Evolutionary conservation across 2,888 invertebrate genomes (phyloP).

Genomic region (Acleris laterana): DNA sequence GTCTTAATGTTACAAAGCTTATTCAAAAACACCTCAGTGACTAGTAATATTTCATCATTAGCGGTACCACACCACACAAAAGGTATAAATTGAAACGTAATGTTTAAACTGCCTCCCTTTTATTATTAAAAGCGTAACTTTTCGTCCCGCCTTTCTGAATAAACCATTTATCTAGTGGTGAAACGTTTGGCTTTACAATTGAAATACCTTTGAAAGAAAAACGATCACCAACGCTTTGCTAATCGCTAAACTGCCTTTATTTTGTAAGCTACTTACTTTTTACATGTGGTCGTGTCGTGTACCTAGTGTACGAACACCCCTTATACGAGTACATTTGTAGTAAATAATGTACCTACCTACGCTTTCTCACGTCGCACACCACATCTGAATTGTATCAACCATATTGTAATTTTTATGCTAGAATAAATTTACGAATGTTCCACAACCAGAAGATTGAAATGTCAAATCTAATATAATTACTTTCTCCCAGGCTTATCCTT

Average conservation of each 20-base stretch:
- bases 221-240: constrained; percentile 4
- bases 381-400: too few relatives aligned
- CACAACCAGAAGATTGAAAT: constrained; percentile 20
- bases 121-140: constrained; percentile 20
- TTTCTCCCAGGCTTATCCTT: constrained; percentile 19
- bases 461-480: constrained; percentile 28
- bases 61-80: constrained; percentile 25
- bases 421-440: constrained; percentile 7
- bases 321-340: too few relatives aligned
- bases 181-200: constrained; percentile 15
- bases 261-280: too few relatives aligned
- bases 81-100: constrained; percentile 19
- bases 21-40: constrained; percentile 17
- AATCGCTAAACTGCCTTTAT: too few relatives aligned
- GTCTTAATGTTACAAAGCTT: constrained; percentile 21
- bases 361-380: too few relatives aligned
- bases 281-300: too few relatives aligned
- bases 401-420: neutral
- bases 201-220: constrained; percentile 7
- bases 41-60: constrained; percentile 35
- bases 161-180: constrained; percentile 20
- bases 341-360: too few relatives aligned
- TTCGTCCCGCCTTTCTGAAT: constrained; percentile 19
- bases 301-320: too few relatives aligned
- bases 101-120: constrained; percentile 31